These are phyloP conservation scores for Cyrtodaria siliqua DNA, from an alignment of 2,888 invertebrate genomes.

Conservation along the genomic window DNA sequence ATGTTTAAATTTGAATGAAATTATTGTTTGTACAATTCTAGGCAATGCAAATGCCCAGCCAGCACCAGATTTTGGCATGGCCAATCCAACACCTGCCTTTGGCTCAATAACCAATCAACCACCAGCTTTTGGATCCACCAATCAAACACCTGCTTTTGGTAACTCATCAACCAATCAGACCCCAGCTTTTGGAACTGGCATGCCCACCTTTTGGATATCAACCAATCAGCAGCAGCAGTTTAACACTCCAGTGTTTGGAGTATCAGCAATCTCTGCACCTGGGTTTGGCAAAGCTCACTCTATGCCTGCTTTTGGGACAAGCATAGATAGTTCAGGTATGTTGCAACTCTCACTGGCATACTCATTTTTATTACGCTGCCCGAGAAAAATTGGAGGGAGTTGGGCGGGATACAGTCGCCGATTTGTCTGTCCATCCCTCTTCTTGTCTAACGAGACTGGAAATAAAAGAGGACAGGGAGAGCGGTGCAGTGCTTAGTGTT, in stretches of 20 bases:
- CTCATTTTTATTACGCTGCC: too few relatives aligned
- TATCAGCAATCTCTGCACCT: constrained; percentile 12
- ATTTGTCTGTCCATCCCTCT: too few relatives aligned
- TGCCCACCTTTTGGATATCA: constrained; percentile 19
- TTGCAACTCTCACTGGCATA: not conserved
- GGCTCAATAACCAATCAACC: not conserved
- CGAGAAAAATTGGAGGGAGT: too few relatives aligned
- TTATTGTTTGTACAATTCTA: too few relatives aligned
- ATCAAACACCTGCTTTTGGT: not conserved
- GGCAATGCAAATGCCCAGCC: not conserved
- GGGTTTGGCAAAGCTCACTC: constrained; percentile 56
- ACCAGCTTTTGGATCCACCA: not conserved
- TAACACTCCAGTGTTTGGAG: constrained; percentile 45
- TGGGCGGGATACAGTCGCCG: too few relatives aligned
- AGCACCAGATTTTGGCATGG: not conserved
- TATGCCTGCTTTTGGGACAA: constrained; percentile 53
- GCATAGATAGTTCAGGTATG: constrained; percentile 16
- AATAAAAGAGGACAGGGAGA: too few relatives aligned
- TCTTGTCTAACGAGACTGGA: too few relatives aligned
- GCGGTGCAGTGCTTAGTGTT: too few relatives aligned
- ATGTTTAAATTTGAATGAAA: too few relatives aligned
- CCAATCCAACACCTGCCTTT: not conserved
- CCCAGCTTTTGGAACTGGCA: constrained; percentile 9
- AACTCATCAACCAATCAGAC: not conserved
- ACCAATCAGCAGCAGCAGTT: constrained; percentile 7